Percentiles rank a stretch among this genome's conserved stretches.
These are phyloP conservation scores for Oceanites oceanicus DNA, from an alignment of 2,113 vertebrate species.

Conservation along the genomic window DNA sequence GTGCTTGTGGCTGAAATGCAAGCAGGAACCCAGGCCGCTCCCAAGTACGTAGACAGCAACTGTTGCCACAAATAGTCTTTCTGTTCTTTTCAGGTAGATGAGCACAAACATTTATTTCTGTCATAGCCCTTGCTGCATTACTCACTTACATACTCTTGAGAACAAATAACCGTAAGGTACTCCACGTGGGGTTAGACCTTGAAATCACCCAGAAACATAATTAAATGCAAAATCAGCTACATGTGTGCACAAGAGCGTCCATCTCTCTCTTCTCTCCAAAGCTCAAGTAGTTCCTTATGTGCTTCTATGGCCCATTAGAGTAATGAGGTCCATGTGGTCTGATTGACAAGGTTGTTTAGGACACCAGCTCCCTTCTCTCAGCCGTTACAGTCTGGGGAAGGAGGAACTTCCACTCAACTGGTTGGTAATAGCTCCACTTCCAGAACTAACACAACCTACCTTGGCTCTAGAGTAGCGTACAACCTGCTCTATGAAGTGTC, in stretches of 20 bases:
- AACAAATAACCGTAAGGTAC: not conserved
- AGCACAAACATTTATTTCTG: not conserved
- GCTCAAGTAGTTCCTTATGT: not conserved
- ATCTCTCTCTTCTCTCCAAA: not conserved
- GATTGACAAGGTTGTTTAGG: not conserved
- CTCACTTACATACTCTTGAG: not conserved
- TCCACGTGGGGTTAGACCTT: not conserved
- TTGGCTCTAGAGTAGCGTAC: not conserved
- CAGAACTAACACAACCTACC: not conserved
- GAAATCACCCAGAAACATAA: not conserved
- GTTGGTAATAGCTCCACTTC: fast-evolving
- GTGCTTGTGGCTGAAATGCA: fast-evolving
- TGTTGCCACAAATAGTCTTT: not conserved
- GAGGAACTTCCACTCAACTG: not conserved
- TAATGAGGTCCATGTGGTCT: not conserved
- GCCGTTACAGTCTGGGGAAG: not conserved
- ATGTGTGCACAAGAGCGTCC: not conserved
- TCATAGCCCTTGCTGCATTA: not conserved
- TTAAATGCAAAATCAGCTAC: not conserved
- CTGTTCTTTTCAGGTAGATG: not conserved
- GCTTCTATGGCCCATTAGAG: not conserved
- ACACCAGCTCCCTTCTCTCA: not conserved
- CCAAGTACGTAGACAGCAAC: not conserved
- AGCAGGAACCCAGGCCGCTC: not conserved
- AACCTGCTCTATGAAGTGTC: not conserved